Evolutionary conservation across 2,113 vertebrate species (phyloP), one percentile per base, ranked within the genome.

Genomic region (Plecotus auritus): DNA sequence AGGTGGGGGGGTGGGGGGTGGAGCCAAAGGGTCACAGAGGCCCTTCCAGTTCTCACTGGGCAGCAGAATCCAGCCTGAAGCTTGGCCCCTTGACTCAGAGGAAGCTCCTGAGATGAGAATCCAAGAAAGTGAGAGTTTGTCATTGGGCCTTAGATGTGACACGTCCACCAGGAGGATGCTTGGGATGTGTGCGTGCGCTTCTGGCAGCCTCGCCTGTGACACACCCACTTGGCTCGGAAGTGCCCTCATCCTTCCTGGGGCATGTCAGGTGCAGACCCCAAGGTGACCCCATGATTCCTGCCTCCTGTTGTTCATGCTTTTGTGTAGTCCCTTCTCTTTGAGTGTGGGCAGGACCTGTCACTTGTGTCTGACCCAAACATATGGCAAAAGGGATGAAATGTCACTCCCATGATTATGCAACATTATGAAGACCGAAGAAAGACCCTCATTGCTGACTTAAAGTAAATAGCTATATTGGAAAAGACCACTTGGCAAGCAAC

Each of bases 251-350:
- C 81, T 72, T 61, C 72, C 64, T 17, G 22, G 40, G 28, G n/a
- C 42, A 18, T 17, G n/a, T 37, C 2, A 0, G 42, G 4, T 9
- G 1, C 28, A 72, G 66, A 51, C 30, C 72, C 64, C 49, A 37
- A 40, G 51, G 11, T 9, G 26, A 16, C 20, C 2, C n/a, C 37
- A 0, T 7, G 40, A 70, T 9, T n/a, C 47, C 61, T 54, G n/a
- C 56, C 56, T 69, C 26, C 40, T 28, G 0, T 56, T 26, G 47
- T 32, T 35, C 28, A 22, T 22, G 16, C 32, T 59, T 80, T 45
- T n/a, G 26, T 69, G 20, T 47, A 54, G 26, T 32, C 45, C 40
- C 4, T 59, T 73, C 20, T 26, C 23, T 22, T 35, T 51, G 28
- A 28, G 20, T 14, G 61, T 61, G 56, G 37, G 72, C n/a, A 28